phyloP scores from a whole-genome alignment of 2,888 invertebrate species.

The Frankliniella fusca region DNA sequence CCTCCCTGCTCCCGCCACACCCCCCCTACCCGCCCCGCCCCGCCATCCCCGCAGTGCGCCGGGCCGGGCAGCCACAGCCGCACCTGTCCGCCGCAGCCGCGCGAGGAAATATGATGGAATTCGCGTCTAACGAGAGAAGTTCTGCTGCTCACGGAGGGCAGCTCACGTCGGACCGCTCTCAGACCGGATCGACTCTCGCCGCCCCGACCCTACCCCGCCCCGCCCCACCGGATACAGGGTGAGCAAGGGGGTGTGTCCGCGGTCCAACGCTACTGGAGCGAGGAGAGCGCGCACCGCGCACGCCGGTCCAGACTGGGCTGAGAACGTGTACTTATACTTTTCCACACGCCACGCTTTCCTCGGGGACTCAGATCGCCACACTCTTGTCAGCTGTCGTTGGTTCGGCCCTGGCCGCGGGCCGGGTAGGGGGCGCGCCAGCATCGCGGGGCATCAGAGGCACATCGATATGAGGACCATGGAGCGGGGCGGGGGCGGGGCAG shows the following conservation, averaged over 20 bases:
- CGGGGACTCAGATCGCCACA: too few species aligned
- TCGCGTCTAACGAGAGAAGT: too few species aligned
- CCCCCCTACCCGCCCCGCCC: too few species aligned
- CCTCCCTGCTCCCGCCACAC: too few species aligned
- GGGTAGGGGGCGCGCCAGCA: not conserved
- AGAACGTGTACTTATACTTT: too few species aligned
- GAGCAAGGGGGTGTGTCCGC: too few species aligned
- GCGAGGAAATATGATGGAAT: not conserved
- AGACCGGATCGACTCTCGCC: not conserved
- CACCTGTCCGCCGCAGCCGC: not conserved
- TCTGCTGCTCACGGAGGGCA: too few species aligned
- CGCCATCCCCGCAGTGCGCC: not conserved
- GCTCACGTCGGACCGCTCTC: conserved; percentile 15
- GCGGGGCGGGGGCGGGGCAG: not conserved
- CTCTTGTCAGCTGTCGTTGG: too few species aligned
- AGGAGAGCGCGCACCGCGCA: not conserved
- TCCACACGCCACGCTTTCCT: too few species aligned
- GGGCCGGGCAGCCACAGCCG: not conserved
- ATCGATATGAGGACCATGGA: not conserved
- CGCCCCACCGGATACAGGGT: not conserved
- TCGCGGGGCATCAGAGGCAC: not conserved
- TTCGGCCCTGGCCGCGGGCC: not conserved
- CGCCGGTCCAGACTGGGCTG: too few species aligned
- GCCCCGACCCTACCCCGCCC: not conserved
- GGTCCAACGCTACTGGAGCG: not conserved